These are phyloP conservation scores for Cyrtodaria siliqua DNA, from an alignment of 2,888 invertebrate species.

Conservation along the genomic window DNA sequence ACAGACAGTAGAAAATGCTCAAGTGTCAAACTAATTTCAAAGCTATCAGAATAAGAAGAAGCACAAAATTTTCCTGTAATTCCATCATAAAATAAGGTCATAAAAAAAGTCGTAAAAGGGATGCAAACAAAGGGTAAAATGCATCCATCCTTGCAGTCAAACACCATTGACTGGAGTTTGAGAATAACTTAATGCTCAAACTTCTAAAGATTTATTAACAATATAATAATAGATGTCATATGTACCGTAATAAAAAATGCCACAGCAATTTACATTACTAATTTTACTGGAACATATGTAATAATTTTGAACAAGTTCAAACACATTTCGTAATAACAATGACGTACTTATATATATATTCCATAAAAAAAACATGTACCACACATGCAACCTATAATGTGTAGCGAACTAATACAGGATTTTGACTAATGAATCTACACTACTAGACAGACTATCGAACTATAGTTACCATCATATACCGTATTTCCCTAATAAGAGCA, in stretches of 20 bases:
- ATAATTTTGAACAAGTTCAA: conserved; percentile 51
- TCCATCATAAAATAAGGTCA: neutral
- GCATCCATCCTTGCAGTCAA: conserved; percentile 20
- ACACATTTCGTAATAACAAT: conserved; percentile 11
- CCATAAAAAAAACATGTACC: too few relatives aligned
- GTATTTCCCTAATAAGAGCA: too few relatives aligned
- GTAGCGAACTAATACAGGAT: too few relatives aligned
- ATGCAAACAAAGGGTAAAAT: conserved; percentile 20
- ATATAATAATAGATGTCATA: conserved; percentile 53
- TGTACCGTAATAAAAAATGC: conserved; percentile 46
- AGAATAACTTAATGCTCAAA: conserved; percentile 36
- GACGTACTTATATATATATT: too few relatives aligned
- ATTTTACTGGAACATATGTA: conserved; percentile 39
- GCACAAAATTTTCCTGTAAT: conserved; percentile 1
- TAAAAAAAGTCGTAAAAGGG: conserved; percentile 14
- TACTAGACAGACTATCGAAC: too few relatives aligned
- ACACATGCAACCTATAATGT: too few relatives aligned
- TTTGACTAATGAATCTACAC: too few relatives aligned
- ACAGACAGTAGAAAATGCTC: conserved; percentile 10
- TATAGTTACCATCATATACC: too few relatives aligned
- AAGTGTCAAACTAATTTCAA: conserved; percentile 3
- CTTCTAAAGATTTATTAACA: conserved; percentile 46
- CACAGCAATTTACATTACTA: conserved; percentile 50
- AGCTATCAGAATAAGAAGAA: neutral
- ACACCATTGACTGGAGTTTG: conserved; percentile 26